A percentile compares a stretch with the other conserved stretches of the same genome.
These are phyloP conservation scores for Pterostichus niger DNA, from an alignment of 2,888 invertebrate species.

Conservation along the genomic window DNA sequence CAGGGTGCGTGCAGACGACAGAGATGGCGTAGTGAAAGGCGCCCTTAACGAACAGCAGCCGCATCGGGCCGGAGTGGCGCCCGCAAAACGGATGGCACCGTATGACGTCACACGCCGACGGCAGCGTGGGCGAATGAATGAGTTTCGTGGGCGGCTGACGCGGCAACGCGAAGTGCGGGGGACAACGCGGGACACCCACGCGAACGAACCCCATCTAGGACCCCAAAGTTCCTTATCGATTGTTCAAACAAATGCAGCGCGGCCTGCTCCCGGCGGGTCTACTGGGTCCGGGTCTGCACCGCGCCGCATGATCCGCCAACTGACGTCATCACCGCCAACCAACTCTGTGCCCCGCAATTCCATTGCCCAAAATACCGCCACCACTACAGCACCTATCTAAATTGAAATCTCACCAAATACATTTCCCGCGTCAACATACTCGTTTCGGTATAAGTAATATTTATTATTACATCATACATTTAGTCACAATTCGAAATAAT, in stretches of 20 bases:
- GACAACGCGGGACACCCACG: constrained; percentile 49
- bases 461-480: constrained; percentile 36
- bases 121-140: constrained; percentile 77
- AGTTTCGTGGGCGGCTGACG: constrained; percentile 75
- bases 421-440: constrained; percentile 36
- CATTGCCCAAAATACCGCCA: not conserved
- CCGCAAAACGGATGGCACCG: constrained; percentile 79
- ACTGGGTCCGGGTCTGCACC: constrained; percentile 37
- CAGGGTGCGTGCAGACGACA: constrained; percentile 16
- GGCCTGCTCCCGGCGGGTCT: constrained; percentile 39
- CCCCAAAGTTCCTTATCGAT: constrained; percentile 65
- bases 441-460: constrained; percentile 14
- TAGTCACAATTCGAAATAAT: constrained; percentile 36
- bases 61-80: constrained; percentile 72
- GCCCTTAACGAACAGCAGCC: constrained; percentile 48
- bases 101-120: constrained; percentile 80
- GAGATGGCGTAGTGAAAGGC: constrained; percentile 58
- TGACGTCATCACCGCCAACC: constrained; percentile 27
- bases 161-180: constrained; percentile 42
- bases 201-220: constrained; percentile 50
- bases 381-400: constrained; percentile 1
- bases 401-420: constrained; percentile 37
- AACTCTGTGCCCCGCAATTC: not conserved
- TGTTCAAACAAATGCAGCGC: constrained; percentile 61
- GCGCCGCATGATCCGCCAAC: constrained; percentile 26